Evolutionary conservation across 2,113 vertebrate species (phyloP), one percentile per base, ranked within the genome.

Genomic region (Ranitomeya imitator): DNA sequence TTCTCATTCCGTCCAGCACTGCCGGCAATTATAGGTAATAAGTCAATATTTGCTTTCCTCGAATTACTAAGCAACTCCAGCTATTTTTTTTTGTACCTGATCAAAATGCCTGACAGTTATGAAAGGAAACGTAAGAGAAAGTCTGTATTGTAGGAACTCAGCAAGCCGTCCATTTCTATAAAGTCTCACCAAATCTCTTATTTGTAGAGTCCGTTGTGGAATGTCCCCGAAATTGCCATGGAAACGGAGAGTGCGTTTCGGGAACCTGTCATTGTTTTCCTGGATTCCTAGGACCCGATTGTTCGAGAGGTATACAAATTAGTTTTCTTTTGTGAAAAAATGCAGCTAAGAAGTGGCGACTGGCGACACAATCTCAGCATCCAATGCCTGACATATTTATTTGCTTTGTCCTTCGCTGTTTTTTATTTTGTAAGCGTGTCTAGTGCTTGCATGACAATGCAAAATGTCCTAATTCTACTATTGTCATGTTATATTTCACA

Each of bases 251-350:
- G 92, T 99, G 98, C 85, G 95, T 98, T 90, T 97, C 98, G 69
- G 98, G 98, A 92, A 96, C 97, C 21, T 99, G 98, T 91, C 98
- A 98, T 93, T 99, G 98, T 94, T 99, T 99, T 91, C 95, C 98
- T 54, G 98, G 98, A 85, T 99, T 99, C 94, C 96, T 99, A 76
- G 98, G 98, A 89, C 97, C 98, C 0, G 97, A 99, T 93, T 99
- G 98, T 92, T 98, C 98, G 0, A 96, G 98, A 98, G 98, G 98
- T 99, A 96, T 91, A 92, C 63, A 21, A 90, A 87, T 76, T 73
- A 21, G 37, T 45, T 31, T 87, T 85, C 74, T 90, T 92, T 86
- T 76, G 90, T 91, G 73, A 9, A 91, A 85, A 85, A 19, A 0
- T 85, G 85, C 54, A 86, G 91, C 54, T 2, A 0, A 89, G 67